These are phyloP conservation scores for Diuraphis noxia DNA, from an alignment of 1,140 invertebrate species.

Conservation along the genomic window DNA sequence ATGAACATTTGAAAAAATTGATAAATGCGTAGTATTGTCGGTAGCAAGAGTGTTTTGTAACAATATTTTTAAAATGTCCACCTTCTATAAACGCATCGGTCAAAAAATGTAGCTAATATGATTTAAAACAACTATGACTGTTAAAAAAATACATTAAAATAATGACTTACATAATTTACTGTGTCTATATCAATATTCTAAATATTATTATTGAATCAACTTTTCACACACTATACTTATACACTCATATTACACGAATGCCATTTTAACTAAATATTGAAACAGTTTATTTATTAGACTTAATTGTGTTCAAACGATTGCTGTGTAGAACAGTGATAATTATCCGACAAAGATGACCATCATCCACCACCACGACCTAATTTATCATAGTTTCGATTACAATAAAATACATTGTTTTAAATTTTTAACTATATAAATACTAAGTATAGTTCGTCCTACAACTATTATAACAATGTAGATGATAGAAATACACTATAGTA, in stretches of 20 bases:
- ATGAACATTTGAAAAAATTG: not conserved
- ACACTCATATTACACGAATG: no score
- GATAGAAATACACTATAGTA: not conserved
- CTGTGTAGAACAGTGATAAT: not conserved
- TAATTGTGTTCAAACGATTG: not conserved
- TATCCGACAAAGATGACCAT: not conserved
- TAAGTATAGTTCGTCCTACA: not conserved
- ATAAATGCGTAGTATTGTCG: not conserved
- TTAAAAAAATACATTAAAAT: not conserved
- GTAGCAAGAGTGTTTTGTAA: not conserved
- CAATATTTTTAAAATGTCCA: not conserved
- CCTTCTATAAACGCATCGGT: not conserved
- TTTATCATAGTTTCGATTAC: not conserved
- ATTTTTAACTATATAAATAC: not conserved
- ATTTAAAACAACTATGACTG: not conserved
- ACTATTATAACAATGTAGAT: not conserved
- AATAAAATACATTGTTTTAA: not conserved
- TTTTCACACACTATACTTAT: no score
- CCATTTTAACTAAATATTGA: no score
- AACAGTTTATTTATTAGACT: no score
- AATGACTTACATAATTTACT: not conserved
- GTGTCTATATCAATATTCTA: no score
- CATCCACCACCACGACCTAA: not conserved
- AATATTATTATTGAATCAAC: no score
- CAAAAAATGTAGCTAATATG: not conserved